Percentiles rank a stretch among this genome's conserved stretches.
phyloP scores from a whole-genome alignment of 2,113 vertebrate genomes.

The Pangasianodon gigas region DNA sequence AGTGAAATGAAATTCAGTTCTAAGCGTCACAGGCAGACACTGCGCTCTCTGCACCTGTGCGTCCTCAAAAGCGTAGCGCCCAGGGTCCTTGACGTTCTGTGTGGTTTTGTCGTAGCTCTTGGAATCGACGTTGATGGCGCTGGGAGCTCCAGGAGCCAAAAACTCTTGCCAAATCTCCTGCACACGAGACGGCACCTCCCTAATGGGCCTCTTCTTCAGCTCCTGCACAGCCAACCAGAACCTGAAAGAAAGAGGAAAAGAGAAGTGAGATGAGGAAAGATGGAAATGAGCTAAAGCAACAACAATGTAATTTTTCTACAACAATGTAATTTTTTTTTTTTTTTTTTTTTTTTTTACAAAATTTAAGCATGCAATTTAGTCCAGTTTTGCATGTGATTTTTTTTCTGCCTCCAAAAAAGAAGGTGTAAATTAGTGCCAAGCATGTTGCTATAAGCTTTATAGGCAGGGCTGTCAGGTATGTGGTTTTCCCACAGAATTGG shows the following conservation, averaged over 20 bases:
- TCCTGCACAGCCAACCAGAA: slow-evolving; percentile 98
- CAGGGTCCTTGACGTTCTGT: slow-evolving; percentile 93
- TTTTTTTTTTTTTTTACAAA: too few species aligned
- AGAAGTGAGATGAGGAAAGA: neutral
- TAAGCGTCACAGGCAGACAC: neutral
- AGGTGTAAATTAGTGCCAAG: neutral
- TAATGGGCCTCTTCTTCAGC: slow-evolving; percentile 90
- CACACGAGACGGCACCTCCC: slow-evolving; percentile 88
- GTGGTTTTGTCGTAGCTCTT: slow-evolving; percentile 98
- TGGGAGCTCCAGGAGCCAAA: slow-evolving; percentile 91
- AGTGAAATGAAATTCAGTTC: neutral
- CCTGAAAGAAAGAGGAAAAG: slow-evolving; percentile 63
- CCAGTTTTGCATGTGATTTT: too few species aligned
- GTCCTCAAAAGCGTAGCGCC: slow-evolving; percentile 91
- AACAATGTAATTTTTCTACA: neutral
- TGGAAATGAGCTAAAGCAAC: neutral
- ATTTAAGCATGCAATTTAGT: too few species aligned
- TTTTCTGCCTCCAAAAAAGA: neutral
- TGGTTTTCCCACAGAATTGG: neutral
- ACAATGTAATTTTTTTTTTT: too few species aligned
- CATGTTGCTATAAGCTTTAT: neutral
- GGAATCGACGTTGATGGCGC: slow-evolving; percentile 95
- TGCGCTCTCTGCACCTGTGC: slow-evolving; percentile 81
- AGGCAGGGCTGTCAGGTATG: neutral
- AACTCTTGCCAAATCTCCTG: slow-evolving; percentile 98